These are phyloP conservation scores for Lucilia sericata DNA, from an alignment of 1,140 invertebrate species.

Conservation along the genomic window DNA sequence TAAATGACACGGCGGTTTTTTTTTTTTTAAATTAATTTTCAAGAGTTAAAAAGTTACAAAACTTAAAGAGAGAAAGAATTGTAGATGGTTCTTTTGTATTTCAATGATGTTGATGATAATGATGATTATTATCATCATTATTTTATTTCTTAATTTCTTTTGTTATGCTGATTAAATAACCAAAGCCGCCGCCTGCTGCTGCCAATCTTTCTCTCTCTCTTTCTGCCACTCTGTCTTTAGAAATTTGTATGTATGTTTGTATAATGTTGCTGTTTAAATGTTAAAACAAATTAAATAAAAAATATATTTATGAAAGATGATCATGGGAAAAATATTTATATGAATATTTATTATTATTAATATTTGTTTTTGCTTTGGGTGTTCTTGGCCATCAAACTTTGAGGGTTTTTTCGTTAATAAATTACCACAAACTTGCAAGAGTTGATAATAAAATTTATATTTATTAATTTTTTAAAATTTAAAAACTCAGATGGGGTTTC, in stretches of 20 bases:
- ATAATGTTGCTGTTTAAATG: not conserved
- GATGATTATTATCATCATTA: slow-evolving; percentile 47
- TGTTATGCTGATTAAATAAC: slow-evolving; percentile 63
- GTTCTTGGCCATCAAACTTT: not conserved
- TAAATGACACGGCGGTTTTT: slow-evolving; percentile 65
- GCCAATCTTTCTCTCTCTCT: not conserved
- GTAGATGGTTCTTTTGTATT: slow-evolving; percentile 3
- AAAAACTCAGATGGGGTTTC: no score
- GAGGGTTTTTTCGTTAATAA: not conserved
- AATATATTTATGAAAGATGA: slow-evolving; percentile 47
- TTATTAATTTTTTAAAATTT: no score
- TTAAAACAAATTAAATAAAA: slow-evolving; percentile 14
- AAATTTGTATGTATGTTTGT: no score
- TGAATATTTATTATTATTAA: not conserved
- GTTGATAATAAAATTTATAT: no score
- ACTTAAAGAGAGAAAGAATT: not conserved
- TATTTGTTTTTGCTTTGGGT: slow-evolving; percentile 2
- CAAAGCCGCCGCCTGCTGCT: not conserved
- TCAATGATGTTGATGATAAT: slow-evolving; percentile 9
- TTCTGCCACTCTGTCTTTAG: no score
- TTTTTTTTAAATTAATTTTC: not conserved
- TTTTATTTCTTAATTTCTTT: slow-evolving; percentile 67
- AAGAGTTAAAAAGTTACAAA: not conserved
- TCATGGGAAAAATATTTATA: slow-evolving; percentile 58
- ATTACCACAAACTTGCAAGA: not conserved